Evolutionary conservation across 2,113 vertebrate species (phyloP), one percentile per base, ranked within the genome.

Genomic region (Phaethornis superciliosus): DNA sequence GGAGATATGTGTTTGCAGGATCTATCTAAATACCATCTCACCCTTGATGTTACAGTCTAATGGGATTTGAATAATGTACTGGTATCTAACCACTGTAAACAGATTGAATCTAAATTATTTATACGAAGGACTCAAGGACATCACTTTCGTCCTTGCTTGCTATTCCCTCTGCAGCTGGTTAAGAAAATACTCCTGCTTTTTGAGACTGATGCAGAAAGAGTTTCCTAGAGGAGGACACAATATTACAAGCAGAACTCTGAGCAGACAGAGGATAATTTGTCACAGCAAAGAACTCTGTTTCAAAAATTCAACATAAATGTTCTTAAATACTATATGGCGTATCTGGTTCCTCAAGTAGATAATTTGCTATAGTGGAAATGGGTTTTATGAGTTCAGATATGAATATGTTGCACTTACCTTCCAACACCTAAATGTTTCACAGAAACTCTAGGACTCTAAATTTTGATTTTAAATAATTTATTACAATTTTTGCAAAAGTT

Each of bases 1-100:
- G 24, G 37, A 90, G 24, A 65, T 72, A 32, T 20, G 24, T 80
- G 59, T 90, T 92, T 93, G 76, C 58, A 72, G 44, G 27, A 81
- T 72, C 86, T 81, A 47, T 93, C 93, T 93, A 94, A 96, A 90
- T 72, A 63, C 51, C 71, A 51, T 71, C 91, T 96, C 46, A 81
- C 40, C 65, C 81, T 58, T 60, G 69, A 63, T 19, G 62, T 81
- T 89, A 55, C 28, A 46, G 32, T 63, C 83, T 96, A 88, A 95
- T 90, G 82, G 94, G 93, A 96, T 96, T 79, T 96, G 88, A 96
- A 95, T 93, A 88, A 90, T 58, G 69, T 49, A 69, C 85, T 92
- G 67, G 65, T 55, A 35, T 55, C 19, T 79, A 89, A 82, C 84
- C 81, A 90, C 54, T 81, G 62, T 64, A 96, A 95, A 88, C 30